These are phyloP conservation scores for Ciconia boyciana DNA, from an alignment of 2,113 vertebrate species.

Conservation along the genomic window DNA sequence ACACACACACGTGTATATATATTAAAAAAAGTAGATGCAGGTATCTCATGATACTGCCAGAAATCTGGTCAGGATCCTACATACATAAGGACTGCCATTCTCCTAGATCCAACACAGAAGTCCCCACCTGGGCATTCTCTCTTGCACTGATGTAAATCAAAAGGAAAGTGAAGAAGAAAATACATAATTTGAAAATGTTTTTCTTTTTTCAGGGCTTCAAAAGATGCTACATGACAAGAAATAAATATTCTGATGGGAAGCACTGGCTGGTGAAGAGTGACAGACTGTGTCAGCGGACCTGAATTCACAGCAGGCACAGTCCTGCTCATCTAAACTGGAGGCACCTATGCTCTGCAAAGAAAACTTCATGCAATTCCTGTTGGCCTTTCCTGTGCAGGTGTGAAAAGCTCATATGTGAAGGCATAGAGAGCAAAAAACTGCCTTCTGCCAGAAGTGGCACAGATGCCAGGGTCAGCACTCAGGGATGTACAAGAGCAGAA, in stretches of 20 bases:
- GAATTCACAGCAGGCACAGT: not conserved
- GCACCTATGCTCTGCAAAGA: not conserved
- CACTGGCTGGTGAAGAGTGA: not conserved
- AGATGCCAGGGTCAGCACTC: not conserved
- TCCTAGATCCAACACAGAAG: not conserved
- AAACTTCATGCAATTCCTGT: not conserved
- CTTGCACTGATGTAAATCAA: not conserved
- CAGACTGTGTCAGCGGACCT: not conserved
- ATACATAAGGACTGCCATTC: not conserved
- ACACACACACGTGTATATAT: not conserved
- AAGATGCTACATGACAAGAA: not conserved
- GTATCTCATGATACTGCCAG: constrained; percentile 21
- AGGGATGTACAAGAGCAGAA: not conserved
- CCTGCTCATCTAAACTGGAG: not conserved
- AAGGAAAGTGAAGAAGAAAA: not conserved
- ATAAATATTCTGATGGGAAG: not conserved
- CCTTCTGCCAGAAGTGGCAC: not conserved
- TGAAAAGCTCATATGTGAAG: not conserved
- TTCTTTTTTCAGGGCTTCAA: not conserved
- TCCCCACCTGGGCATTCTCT: not conserved
- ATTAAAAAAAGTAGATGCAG: not conserved
- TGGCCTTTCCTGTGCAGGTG: not conserved
- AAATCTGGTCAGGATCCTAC: constrained; percentile 65
- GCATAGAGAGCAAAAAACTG: not conserved
- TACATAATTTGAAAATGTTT: not conserved